Evolutionary conservation across 2,113 vertebrate genomes (phyloP), one percentile per base, ranked within the genome.

Genomic region (Promerops cafer): DNA sequence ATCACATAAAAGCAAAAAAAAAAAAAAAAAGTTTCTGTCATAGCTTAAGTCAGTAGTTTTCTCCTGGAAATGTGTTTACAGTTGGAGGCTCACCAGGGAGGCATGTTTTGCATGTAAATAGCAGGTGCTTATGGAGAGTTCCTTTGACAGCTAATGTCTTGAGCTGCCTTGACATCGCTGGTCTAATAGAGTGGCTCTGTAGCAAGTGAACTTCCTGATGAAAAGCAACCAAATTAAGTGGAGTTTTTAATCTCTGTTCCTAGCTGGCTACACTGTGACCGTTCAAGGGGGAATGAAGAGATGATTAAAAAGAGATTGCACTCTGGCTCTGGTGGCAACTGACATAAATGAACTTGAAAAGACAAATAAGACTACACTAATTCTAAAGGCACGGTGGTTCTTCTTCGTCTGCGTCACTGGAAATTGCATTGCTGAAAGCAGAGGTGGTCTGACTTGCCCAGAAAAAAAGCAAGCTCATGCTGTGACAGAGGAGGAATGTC

Each of bases 91-190:
- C 96, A 97, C 96, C 86, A 94, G 95, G 95, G 92, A 96, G 89
- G 93, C 94, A 90, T 95, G 88, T 93, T 97, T 97, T 97, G 95
- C 96, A 97, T 98, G 89, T 94, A 97, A 98, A 97, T 96, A 94
- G 83, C 81, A 92, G 90, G 96, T 97, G 95, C 68, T 96, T 98
- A 70, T 65, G 60, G 76, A 94, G 91, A 93, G 88, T 81, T 96
- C 91, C 79, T 96, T 75, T 96, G 97, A 98, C 96, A 97, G 92
- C 88, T 79, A 83, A 96, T 97, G 94, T 97, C 93, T 94, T 91
- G 88, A 94, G 95, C 83, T 95, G 92, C 75, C 82, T 95, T 95
- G 94, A 97, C 96, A 96, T 95, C 69, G 47, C 94, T 75, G 92
- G 47, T 88, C 94, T 96, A 96, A 97, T 94, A 83, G 89, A 97